These are phyloP conservation scores for Buathra laborator DNA, from an alignment of 2,888 invertebrate genomes.

Conservation along the genomic window DNA sequence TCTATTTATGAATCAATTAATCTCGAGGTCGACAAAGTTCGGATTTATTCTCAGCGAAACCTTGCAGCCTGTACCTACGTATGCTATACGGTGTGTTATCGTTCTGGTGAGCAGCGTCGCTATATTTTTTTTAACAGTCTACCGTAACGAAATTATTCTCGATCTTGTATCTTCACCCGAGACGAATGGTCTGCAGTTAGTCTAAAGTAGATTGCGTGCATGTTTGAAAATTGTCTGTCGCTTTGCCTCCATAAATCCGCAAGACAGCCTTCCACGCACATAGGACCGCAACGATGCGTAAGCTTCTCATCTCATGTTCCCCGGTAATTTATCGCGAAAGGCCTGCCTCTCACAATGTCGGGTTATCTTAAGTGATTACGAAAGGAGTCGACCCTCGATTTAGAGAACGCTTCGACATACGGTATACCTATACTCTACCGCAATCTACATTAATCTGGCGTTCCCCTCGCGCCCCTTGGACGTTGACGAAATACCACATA, in stretches of 20 bases:
- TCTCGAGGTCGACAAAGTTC: no score
- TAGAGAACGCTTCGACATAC: background rate
- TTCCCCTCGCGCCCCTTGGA: conserved; percentile 69
- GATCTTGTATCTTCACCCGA: background rate
- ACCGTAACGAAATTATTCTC: background rate
- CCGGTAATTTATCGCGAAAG: conserved; percentile 77
- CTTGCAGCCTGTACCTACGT: no score
- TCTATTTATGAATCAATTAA: no score
- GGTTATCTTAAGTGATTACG: conserved; percentile 81
- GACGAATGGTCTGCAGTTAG: conserved; percentile 71
- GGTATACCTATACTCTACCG: background rate
- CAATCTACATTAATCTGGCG: conserved; percentile 42
- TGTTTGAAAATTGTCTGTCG: conserved; percentile 75
- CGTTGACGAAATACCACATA: conserved; percentile 78
- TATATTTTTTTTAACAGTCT: background rate
- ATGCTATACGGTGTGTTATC: no score
- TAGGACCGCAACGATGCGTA: conserved; percentile 62
- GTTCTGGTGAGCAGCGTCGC: no score
- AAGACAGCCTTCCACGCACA: conserved; percentile 72
- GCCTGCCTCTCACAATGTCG: conserved; percentile 76
- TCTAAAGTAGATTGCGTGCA: conserved; percentile 23
- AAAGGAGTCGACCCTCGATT: conserved; percentile 45
- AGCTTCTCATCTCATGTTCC: conserved; percentile 34
- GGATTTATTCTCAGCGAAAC: no score
- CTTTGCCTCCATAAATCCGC: conserved; percentile 76